A percentile compares a stretch with the other conserved stretches of the same genome.
phyloP scores from a whole-genome alignment of 1,140 invertebrate genomes.

The silkworm (Bombyx mori) region ASM3026992v2 NC_085116.1:6904001-6904500 shows the following conservation, averaged over 20 bases:
- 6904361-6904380: constrained; percentile 66
- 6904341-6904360: constrained; percentile 68
- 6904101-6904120: constrained; percentile 66
- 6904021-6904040: constrained; percentile 42
- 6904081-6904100: constrained; percentile 85
- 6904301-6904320: constrained; percentile 38
- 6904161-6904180: constrained; percentile 65
- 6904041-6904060: constrained; percentile 87
- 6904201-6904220: constrained; percentile 66
- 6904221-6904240: constrained; percentile 66
- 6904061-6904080: constrained; percentile 82
- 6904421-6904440: constrained; percentile 67
- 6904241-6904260: constrained; percentile 46
- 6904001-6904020: constrained; percentile 50
- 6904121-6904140: constrained; percentile 67
- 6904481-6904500: no score
- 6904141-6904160: constrained; percentile 58
- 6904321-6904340: constrained; percentile 53
- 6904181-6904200: constrained; percentile 63
- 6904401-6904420: constrained; percentile 68
- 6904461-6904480: no score
- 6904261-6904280: constrained; percentile 36
- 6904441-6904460: constrained; percentile 58
- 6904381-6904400: constrained; percentile 56
- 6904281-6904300: constrained; percentile 39